Conservation (phyloP, 2,888 invertebrate genomes). For the Nasonovia ribisnigri region DNA sequence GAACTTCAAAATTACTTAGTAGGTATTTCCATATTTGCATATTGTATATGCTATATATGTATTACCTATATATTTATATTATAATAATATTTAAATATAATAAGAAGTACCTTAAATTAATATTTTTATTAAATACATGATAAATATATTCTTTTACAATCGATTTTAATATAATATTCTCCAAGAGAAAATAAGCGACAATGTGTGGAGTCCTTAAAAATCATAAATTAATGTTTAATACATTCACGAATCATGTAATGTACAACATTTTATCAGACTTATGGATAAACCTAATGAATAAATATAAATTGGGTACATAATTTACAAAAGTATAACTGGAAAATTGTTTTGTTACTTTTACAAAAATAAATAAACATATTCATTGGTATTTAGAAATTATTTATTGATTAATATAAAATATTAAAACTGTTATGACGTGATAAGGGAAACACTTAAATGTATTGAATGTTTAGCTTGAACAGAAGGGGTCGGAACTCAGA, state of each 20-base stretch:
- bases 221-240: neutral
- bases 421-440: neutral
- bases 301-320: neutral
- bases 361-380: slow-evolving; percentile 2
- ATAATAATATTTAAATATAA: neutral
- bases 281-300: neutral
- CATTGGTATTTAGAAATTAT: neutral
- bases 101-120: neutral
- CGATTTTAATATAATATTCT: neutral
- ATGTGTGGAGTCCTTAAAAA: neutral
- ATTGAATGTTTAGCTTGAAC: neutral
- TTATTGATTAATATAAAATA: neutral
- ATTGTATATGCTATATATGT: neutral
- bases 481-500: neutral
- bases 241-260: too few species aligned
- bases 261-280: neutral
- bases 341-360: neutral
- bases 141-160: neutral
- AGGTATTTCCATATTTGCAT: neutral
- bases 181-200: neutral
- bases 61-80: neutral
- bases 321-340: neutral
- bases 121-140: neutral
- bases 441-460: neutral
- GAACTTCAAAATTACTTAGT: neutral